Base-by-base conservation (phyloP, 2,113 vertebrate genomes). In the Chlamydotis undulata region DNA sequence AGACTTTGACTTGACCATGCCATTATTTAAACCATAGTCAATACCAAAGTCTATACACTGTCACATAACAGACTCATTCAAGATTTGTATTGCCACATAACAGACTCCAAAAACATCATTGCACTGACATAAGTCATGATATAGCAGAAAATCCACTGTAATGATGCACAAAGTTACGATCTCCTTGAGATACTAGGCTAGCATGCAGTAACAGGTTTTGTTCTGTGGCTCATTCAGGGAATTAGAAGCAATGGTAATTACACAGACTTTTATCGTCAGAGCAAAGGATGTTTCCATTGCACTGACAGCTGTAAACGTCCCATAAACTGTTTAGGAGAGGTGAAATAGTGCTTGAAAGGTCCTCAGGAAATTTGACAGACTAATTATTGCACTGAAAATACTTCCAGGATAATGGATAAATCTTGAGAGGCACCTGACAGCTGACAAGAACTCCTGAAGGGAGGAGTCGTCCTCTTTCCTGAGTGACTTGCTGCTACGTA, bases 21-120 rank as follows among this genome's bases (percentile, higher is more conserved):
- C 15, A 71, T 18, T 8, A 21, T 25, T 82, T 77, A 65, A 89
- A 61, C 12, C 3, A 1, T 2, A 56, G 6, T 15, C 12, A 37
- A 7, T 60, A 43, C 70, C 8, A 31, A 76, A 24, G 47, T 37
- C 37, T 63, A 3, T 14, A 19, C 3, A 2, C 29, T 55, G 8
- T 8, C 33, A 60, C 2, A 3, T 39, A 39, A 13, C 0, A 52
- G 22, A 19, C 14, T 25, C 10, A 10, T 22, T 16, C 14, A 45
- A 39, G 26, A 53, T 28, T 26, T 53, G 26, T 26, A 53, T 53
- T 53, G 25, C 52, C 52, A 53, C 52, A 16, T 53, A 26, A 28
- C 0, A 53, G 19, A 25, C 45, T 89, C 24, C 61, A 79, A 47
- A 77, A 78, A 5, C 26, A 33, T 26, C 9, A 11, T 10, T 78